These are phyloP conservation scores for Sinelater perroti DNA, from an alignment of 2,888 invertebrate genomes.

Conservation along the genomic window DNA sequence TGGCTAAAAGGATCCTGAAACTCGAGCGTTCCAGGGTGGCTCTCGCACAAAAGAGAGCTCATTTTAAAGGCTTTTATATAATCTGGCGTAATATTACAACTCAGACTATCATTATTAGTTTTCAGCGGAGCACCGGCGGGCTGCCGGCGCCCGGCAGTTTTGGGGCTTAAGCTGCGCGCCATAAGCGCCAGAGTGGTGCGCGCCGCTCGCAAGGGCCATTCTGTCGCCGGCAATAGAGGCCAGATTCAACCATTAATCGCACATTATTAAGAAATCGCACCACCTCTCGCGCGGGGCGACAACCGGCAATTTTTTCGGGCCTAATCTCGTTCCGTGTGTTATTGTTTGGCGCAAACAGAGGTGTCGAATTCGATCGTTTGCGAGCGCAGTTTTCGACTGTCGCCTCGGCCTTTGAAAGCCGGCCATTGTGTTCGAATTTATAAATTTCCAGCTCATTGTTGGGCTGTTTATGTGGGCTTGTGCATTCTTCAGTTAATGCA, in stretches of 20 bases:
- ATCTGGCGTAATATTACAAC: slow-evolving; percentile 56
- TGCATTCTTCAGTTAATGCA: background rate
- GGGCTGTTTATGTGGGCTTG: background rate
- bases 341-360: slow-evolving; percentile 55
- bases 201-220: background rate
- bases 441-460: background rate
- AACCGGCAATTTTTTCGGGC: slow-evolving; percentile 45
- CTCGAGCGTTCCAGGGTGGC: slow-evolving; percentile 53
- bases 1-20: slow-evolving; percentile 54
- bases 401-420: background rate
- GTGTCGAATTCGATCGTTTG: slow-evolving; percentile 51
- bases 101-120: slow-evolving; percentile 54
- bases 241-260: background rate
- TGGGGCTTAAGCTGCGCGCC: slow-evolving; percentile 5
- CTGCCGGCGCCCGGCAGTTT: background rate
- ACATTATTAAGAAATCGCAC: slow-evolving; percentile 35
- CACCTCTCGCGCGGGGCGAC: slow-evolving; percentile 39
- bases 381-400: background rate
- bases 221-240: background rate
- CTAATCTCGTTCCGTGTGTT: slow-evolving; percentile 46
- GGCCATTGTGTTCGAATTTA: too few relatives aligned
- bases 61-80: slow-evolving; percentile 58
- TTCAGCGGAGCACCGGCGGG: slow-evolving; percentile 43
- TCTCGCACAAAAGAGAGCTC: slow-evolving; percentile 53
- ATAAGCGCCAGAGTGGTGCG: slow-evolving; percentile 11